Conservation (phyloP, 2,888 invertebrate species). For the Chrysopilus asiliformis region DNA sequence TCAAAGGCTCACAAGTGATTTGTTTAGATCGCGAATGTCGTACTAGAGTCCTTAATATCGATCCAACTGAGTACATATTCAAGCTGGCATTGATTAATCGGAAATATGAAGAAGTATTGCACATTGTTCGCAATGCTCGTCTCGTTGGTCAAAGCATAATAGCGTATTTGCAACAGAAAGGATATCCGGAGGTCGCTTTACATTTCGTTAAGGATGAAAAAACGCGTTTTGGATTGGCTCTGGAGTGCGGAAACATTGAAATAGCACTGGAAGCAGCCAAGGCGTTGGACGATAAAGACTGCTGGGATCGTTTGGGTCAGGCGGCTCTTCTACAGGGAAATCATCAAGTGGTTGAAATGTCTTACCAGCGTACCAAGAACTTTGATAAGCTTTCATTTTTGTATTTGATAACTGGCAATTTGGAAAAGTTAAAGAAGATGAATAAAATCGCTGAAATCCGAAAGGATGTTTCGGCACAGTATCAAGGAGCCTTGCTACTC, state of each 20-base stretch:
- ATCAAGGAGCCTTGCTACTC: conserved; percentile 82
- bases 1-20: conserved; percentile 81
- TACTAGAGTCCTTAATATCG: conserved; percentile 81
- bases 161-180: conserved; percentile 96
- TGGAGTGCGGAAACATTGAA: conserved; percentile 98
- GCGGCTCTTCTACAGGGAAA: conserved; percentile 90
- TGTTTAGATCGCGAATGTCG: conserved; percentile 89
- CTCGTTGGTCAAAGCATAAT: conserved; percentile 98
- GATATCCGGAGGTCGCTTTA: conserved; percentile 96
- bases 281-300: conserved; percentile 80
- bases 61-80: conserved; percentile 96
- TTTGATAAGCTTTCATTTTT: conserved; percentile 97
- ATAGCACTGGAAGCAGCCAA: conserved; percentile 94
- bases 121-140: conserved; percentile 92
- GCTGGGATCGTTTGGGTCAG: conserved; percentile 93
- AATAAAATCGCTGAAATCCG: conserved; percentile 98
- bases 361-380: conserved; percentile 98
- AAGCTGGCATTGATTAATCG: conserved; percentile 93
- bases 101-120: conserved; percentile 83
- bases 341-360: conserved; percentile 96
- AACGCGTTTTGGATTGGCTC: conserved; percentile 84
- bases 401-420: conserved; percentile 94
- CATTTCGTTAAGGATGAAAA: conserved; percentile 99
- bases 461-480: conserved; percentile 93
- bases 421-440: conserved; percentile 96